Conservation (phyloP, 2,888 invertebrate genomes). For the Tiphia femorata region DNA sequence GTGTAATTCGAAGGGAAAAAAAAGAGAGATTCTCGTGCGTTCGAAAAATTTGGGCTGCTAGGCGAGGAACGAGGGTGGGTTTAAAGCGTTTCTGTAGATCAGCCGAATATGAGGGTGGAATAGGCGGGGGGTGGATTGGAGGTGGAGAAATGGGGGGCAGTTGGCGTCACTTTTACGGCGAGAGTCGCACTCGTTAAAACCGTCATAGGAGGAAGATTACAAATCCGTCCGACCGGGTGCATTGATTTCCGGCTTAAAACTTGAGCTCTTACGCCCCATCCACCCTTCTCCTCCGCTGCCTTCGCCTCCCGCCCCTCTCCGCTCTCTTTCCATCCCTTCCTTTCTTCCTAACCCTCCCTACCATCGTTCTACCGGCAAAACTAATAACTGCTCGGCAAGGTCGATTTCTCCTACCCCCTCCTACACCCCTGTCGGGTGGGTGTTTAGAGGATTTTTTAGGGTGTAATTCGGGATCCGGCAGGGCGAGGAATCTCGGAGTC, state of each 20-base stretch:
- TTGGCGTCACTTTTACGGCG: slow-evolving; percentile 44
- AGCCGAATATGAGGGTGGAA: too few species aligned
- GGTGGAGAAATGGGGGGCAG: slow-evolving; percentile 13
- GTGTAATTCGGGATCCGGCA: slow-evolving; percentile 45
- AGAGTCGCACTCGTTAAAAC: slow-evolving; percentile 50
- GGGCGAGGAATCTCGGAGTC: too few species aligned
- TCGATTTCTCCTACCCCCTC: slow-evolving; percentile 9
- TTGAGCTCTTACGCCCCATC: slow-evolving; percentile 29
- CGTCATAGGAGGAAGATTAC: slow-evolving; percentile 48
- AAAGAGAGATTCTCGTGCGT: too few species aligned
- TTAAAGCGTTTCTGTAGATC: too few species aligned
- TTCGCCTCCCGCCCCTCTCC: slow-evolving; percentile 1
- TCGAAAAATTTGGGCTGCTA: too few species aligned
- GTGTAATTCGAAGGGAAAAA: too few species aligned
- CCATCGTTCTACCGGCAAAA: slow-evolving; percentile 43
- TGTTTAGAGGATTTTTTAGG: slow-evolving; percentile 48
- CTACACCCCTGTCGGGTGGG: slow-evolving; percentile 30
- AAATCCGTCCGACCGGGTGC: slow-evolving; percentile 49
- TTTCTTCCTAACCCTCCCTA: neutral
- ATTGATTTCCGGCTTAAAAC: slow-evolving; percentile 53
- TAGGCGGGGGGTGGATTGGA: neutral
- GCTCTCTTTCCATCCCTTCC: too few species aligned
- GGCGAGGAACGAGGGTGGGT: too few species aligned
- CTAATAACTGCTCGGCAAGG: slow-evolving; percentile 51
- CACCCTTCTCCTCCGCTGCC: neutral